phyloP scores from a whole-genome alignment of 2,113 vertebrate genomes.

The Phycodurus eques region DNA sequence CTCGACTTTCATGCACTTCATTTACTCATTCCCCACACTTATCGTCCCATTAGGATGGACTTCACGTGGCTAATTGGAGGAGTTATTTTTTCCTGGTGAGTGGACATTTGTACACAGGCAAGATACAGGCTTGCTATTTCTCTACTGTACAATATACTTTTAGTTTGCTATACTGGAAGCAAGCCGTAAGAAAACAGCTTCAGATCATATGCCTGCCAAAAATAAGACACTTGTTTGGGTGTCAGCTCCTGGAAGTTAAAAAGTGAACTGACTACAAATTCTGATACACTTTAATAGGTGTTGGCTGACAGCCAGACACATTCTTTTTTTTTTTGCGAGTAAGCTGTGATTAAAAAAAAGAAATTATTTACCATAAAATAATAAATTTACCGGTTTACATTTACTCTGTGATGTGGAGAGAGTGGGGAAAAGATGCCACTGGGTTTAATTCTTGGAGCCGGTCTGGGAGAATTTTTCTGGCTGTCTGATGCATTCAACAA shows the following conservation, averaged over 20 bases:
- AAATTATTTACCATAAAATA: not conserved
- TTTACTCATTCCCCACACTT: slow-evolving; percentile 10
- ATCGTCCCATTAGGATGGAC: not conserved
- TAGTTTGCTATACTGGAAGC: too few relatives aligned
- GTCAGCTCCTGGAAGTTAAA: not conserved
- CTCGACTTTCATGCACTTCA: slow-evolving; percentile 10
- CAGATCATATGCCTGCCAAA: too few relatives aligned
- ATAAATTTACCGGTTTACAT: not conserved
- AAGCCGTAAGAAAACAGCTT: too few relatives aligned
- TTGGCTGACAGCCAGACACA: not conserved
- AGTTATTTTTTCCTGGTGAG: not conserved
- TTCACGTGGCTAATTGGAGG: not conserved
- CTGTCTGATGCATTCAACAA: slow-evolving; percentile 62
- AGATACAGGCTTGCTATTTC: too few relatives aligned
- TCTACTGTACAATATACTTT: too few relatives aligned
- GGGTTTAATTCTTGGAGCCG: slow-evolving; percentile 25
- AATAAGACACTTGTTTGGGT: not conserved
- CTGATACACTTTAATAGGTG: not conserved
- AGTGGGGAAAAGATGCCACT: not conserved
- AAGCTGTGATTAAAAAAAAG: not conserved
- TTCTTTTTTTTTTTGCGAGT: not conserved
- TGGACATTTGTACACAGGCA: not conserved
- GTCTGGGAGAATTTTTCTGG: slow-evolving; percentile 38
- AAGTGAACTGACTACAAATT: not conserved
- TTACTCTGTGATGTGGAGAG: not conserved